Base-by-base conservation (phyloP, 2,888 invertebrate genomes). In the Exephanes ischioxanthus region DNA sequence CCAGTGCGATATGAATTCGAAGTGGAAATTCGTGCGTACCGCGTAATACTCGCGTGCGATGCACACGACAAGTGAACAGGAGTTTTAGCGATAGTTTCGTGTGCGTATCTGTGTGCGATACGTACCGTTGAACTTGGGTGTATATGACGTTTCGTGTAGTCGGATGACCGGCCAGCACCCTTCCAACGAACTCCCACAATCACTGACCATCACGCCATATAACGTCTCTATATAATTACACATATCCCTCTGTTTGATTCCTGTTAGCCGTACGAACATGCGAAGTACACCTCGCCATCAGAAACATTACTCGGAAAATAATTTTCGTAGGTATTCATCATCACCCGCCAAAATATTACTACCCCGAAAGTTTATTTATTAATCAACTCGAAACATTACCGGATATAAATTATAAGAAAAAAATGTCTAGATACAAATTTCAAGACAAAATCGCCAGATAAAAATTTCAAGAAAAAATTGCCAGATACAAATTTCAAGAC, bases 201-300 rank as follows among this genome's bases (percentile, higher is more conserved):
- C 86, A 85, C 88, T 85, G 86, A 87, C 89, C 89, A 87, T 88
- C 89, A 89, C 89, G 88, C 87, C 89, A 72, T 71, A 63, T 33
- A 89, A 90, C 89, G 88, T 83, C 77, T 84, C 88, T 90, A 71
- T 71, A 66, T 79, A 90, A 91, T 91, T 91, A 90, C 88, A 88
- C 86, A 79, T 71, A 79, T 79, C 63, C 37, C 87, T 88, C 87
- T 85, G 88, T 87, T 89, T 87, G 89, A 90, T 89, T 90, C 89
- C 87, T 85, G 87, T 88, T 89, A 89, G 88, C 87, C 85, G 51
- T 14, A 4, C 79, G 70, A 37, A 51, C 71, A 41, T 71, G 71
- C 63, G 51, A 51, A 22, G 22, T 63, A 16, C 37, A 26, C 37
- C 14, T 19, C 11, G 71, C 71, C 11, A 33, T 63, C 51, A 16